Evolutionary conservation across 2,113 vertebrate species (phyloP).

Genomic region (Peromyscus polionotus): DNA sequence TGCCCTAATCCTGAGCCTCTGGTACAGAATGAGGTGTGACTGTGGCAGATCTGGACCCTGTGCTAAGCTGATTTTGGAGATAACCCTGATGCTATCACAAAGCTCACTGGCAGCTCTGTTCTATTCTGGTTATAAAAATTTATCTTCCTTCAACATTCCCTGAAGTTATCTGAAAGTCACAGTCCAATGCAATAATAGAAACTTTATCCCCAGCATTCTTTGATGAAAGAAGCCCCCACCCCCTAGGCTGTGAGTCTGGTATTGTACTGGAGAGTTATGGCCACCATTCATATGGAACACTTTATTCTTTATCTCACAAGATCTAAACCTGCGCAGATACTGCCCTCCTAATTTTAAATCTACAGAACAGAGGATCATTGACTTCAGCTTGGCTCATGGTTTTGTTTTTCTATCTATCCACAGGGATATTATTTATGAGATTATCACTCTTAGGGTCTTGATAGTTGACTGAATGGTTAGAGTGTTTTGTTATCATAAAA

Average conservation of each 20-base stretch:
- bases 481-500: background rate
- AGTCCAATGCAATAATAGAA: background rate
- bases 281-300: background rate
- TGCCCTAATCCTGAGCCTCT: background rate
- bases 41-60: background rate
- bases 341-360: background rate
- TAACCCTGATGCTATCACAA: background rate
- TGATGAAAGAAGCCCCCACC: background rate
- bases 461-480: background rate
- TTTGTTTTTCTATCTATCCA: background rate
- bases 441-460: background rate
- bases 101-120: background rate
- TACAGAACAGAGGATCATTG: background rate
- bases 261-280: background rate
- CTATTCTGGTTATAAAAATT: background rate
- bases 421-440: background rate
- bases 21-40: slow-evolving; percentile 4
- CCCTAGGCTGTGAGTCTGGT: background rate
- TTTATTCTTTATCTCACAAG: background rate
- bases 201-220: background rate
- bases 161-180: background rate
- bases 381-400: background rate
- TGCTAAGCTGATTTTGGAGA: background rate
- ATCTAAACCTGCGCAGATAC: background rate
- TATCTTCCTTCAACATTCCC: background rate